phyloP scores from a whole-genome alignment of 2,797 vertebrate genomes.

The Echiichthys vipera region DNA sequence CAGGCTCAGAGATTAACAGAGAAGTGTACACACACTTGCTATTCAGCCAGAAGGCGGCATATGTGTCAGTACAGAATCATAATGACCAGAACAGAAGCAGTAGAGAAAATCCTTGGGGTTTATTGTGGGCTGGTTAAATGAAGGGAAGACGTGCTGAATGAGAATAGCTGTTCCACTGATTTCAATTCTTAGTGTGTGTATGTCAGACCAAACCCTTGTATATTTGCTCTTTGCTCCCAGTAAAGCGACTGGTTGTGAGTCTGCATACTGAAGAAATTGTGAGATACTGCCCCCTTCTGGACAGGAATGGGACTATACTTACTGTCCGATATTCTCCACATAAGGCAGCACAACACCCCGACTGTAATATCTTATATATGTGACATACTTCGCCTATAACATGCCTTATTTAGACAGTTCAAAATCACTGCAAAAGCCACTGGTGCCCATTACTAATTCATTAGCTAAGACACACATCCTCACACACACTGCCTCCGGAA shows the following conservation, averaged over 20 bases:
- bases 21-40: conserved; percentile 65
- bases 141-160: conserved; percentile 55
- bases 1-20: conserved; percentile 67
- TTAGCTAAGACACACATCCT: neutral
- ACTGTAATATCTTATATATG: neutral
- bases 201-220: conserved; percentile 35
- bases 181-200: conserved; percentile 40
- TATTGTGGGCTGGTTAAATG: conserved; percentile 62
- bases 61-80: conserved; percentile 62
- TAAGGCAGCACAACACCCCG: neutral
- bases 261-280: conserved; percentile 33
- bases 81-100: conserved; percentile 70
- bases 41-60: conserved; percentile 57
- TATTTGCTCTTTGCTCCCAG: conserved; percentile 52
- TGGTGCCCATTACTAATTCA: neutral
- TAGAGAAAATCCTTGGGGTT: conserved; percentile 71
- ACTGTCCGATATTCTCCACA: conserved; percentile 3
- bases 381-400: too few relatives aligned
- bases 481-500: neutral
- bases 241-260: conserved; percentile 19
- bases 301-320: neutral
- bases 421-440: neutral
- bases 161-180: conserved; percentile 43
- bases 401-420: too few relatives aligned
- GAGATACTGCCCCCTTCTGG: conserved; percentile 68